Base-by-base conservation (phyloP, 2,797 vertebrate genomes). In the Parambassis ranga region DNA sequence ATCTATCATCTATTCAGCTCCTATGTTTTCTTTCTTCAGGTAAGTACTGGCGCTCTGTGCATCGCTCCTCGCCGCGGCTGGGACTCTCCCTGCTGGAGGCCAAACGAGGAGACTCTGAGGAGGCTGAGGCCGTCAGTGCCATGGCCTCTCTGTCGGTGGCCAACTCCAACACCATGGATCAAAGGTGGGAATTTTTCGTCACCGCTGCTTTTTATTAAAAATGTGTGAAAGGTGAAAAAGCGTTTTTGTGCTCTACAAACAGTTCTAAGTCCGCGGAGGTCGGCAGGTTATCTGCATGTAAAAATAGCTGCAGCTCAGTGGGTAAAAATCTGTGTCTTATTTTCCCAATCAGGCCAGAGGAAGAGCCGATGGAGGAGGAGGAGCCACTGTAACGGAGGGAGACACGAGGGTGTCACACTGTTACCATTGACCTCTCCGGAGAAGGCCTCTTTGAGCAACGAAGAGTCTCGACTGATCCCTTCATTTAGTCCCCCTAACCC, bases 61-160 rank as follows among this genome's bases (percentile, higher is more conserved):
- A 94, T 41, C 92, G 91, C 27, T 84, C 75, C 0, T 74, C 92
- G 2, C 90, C 94, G 7, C 93, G 90, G 0, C 87, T 93, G 30
- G 93, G 91, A 0, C 93, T 93, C 6, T 97, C 96, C 10, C 89
- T 98, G 82, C 80, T 95, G 15, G 96, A 98, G 79, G 94, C 95
- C 13, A 96, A 96, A 77, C 93, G 94, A 51, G 93, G 94, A 0
- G 96, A 98, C 87, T 98, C 92, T 0, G 97, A 98, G 68, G 97
- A 98, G 81, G 95, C 95, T 0, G 96, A 98, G 84, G 95, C 97
- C 0, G 95, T 98, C 75, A 98, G 92, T 0, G 97, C 97, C 66
- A 98, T 98, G 97, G 97, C 97, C n/a, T 98, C 95, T 0, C 90
- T 98, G 65, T 98, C 97, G 0, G 96, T 98, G 82, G 96, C 92